Evolutionary conservation across 1,140 invertebrate species (phyloP), one percentile per base, ranked within the genome.

Genomic region (Centruroides sculpturatus): DNA sequence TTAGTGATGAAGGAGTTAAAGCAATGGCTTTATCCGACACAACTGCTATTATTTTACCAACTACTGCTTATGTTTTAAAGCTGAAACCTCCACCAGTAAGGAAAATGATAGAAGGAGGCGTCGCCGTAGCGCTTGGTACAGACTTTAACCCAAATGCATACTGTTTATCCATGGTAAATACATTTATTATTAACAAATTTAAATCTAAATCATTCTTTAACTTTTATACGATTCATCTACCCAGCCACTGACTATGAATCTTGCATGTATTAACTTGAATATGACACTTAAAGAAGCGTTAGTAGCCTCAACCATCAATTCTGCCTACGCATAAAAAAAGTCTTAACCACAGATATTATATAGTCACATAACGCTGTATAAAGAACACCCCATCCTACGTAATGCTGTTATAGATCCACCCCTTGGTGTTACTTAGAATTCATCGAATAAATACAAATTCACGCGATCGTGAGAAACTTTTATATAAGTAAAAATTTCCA

Each of bases 141-240:
- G 83, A 85, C 67, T 85, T 84, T 71, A 85, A 85, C 69, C 83
- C 83, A 0, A 85, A 85, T 70, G 82, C 82, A 3, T 79, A 77
- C 66, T 85, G 83, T 67, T 67, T 74, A 13, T 60, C 75, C 2
- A 78, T 78, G 77, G 80, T 82, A 69, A 67, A 67, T 55, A 8
- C 1, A 53, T 10, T n/a, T n/a, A 61, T 35, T 60, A 46, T 23
- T 23, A 23, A 23, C 23, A 23, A 23, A 23, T 23, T 23, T 23
- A 23, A 2, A 23, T 50, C 41, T 55, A 34, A 36, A 47, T 59
- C n/a, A n/a, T n/a, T n/a, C n/a, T n/a, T 35, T 10, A 50, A 13
- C 59, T 11, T 47, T 36, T 35, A 41, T 48, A 55, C 13, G 53
- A 55, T 54, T 34, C 36, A 67, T 66, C 23, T 23, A 23, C 23